Evolutionary conservation across 2,888 invertebrate genomes (phyloP), one percentile per base, ranked within the genome.

Genomic region (Tiphia femorata): DNA sequence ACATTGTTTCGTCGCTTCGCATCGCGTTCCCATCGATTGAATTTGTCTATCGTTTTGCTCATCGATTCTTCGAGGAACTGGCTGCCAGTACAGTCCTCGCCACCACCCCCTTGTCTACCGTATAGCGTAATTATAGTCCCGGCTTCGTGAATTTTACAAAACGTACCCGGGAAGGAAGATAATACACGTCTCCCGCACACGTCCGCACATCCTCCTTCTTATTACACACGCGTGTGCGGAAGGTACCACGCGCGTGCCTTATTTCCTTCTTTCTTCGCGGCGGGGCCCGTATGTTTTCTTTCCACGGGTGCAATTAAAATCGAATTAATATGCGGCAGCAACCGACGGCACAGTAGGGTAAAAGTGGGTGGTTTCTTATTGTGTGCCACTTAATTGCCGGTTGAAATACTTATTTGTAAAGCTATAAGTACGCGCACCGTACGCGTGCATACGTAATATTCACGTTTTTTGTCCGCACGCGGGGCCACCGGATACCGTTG

Each of bases 231-330:
- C n/a, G n/a, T n/a, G n/a, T n/a, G n/a, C n/a, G n/a, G n/a, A 6
- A 33, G 33, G 38, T 12, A 16, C 2, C 17, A 14, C 37, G 14
- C 37, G 17, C 19, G 14, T n/a, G 2, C 20, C 10, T 20, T 33
- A 33, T 33, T 14, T 33, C 5, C 17, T 30, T 44, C 43, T 44
- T 44, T 53, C 29, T 37, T 16, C 33, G 33, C 12, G 4, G 7
- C 38, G 7, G 33, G 56, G 58, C 12, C 72, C 72, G 72, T 70
- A 68, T 72, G 70, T 70, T 67, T 77, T 73, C 68, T 70, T 74
- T 70, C 65, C 62, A n/a, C 55, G 25, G 64, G 54, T 61, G 72
- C 75, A 77, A 79, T 79, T 79, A 79, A 74, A 76, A 77, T 64
- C 73, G 70, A 70, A 77, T 77, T 76, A 77, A 77, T 73, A 71